Evolutionary conservation across 1,140 invertebrate genomes (phyloP), one percentile per base, ranked within the genome.

Genomic region (Coelopa frigida): DNA sequence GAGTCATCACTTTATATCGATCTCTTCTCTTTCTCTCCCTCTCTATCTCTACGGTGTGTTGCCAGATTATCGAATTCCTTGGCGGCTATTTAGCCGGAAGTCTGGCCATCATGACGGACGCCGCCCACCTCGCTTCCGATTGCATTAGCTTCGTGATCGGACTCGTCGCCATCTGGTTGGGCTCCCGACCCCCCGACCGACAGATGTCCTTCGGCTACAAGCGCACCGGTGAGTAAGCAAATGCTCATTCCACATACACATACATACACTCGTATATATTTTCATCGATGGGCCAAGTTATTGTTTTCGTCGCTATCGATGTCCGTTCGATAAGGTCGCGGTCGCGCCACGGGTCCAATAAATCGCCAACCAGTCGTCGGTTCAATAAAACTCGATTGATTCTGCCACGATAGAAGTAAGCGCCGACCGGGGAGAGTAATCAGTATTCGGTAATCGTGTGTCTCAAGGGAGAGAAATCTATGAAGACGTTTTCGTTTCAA

Each of bases 121-220:
- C 87, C 21, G 87, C 87, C 23, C 87, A 91, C 73, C 76, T 91
- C 63, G 72, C 89, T 48, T 85, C 83, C 51, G 88, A 91, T 74
- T 83, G 88, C 56, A 80, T 84, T 47, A 85, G 85, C 49, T 90
- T 90, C 70, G 73, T 86, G 32, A 80, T 90, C 38, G 85, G 84
- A 26, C 69, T 90, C 43, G 74, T 87, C 49, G 84, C 87, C 4
- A 78, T 90, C 51, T 82, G 80, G 68, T 70, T 89, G 46, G 78
- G 81, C 11, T 70, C 74, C 15, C 73, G 80, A 51, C 73, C 76
- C 4, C 76, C 85, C 2, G 84, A 82, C 20, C 77, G 76, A 46
- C 71, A 71, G 54, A 82, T 89, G 76, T 84, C 84, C 39, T 90
- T 85, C 71, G 88, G 87, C 6, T 90, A 84, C 72, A 75, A 86